phyloP scores from a whole-genome alignment of 2,797 vertebrate species.

The Ctenopoma multispine region DNA sequence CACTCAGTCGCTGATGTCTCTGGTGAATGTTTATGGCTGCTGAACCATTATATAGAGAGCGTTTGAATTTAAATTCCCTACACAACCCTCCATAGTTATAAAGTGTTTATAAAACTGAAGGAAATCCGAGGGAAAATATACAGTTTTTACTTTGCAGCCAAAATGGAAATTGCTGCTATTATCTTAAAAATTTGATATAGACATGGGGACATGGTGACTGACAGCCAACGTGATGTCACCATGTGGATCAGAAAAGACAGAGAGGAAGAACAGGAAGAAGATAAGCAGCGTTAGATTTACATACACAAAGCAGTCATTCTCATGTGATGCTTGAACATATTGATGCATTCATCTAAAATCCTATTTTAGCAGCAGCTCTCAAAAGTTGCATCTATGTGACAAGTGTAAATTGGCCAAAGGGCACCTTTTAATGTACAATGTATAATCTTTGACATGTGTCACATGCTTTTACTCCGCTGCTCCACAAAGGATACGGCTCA shows the following conservation, averaged over 20 bases:
- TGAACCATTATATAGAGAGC: constrained; percentile 46
- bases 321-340: not conserved
- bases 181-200: constrained; percentile 4
- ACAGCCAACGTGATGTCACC: not conserved
- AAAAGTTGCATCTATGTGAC: constrained; percentile 15
- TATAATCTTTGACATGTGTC: constrained; percentile 16
- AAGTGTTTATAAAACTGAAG: constrained; percentile 25
- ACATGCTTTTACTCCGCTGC: not conserved
- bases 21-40: constrained; percentile 49
- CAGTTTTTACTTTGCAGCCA: constrained; percentile 21
- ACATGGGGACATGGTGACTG: constrained; percentile 5
- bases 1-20: constrained; percentile 35
- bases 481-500: not conserved
- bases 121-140: constrained; percentile 29
- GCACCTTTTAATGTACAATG: constrained; percentile 6
- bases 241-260: constrained; percentile 6
- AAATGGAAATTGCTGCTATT: constrained; percentile 8
- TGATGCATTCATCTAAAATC: constrained; percentile 3
- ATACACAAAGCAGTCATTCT: constrained; percentile 1
- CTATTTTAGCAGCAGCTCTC: constrained; percentile 7
- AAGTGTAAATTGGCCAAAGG: not conserved
- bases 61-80: constrained; percentile 54
- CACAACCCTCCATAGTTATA: constrained; percentile 28
- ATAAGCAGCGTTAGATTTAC: constrained; percentile 18
- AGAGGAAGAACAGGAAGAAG: not conserved